Evolutionary conservation across 2,888 invertebrate genomes (phyloP).

Genomic region (Drosophila barbarae): DNA sequence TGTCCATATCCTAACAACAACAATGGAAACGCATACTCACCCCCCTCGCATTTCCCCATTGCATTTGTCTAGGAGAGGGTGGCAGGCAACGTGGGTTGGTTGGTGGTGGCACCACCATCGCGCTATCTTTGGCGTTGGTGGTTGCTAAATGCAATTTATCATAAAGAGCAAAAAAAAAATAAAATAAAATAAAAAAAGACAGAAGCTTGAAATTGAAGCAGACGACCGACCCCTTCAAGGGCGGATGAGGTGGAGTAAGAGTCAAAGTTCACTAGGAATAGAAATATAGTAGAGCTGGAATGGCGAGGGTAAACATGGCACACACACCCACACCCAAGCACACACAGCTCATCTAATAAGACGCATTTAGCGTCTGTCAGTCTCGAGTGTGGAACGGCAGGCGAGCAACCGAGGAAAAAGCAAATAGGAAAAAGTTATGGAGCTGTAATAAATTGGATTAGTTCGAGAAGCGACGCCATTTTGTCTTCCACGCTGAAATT

Average conservation of each 20-base stretch:
- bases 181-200: constrained; percentile 39
- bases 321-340: constrained; percentile 50
- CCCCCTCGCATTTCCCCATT: constrained; percentile 12
- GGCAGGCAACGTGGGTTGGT: constrained; percentile 45
- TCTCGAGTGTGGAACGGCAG: constrained; percentile 40
- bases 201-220: constrained; percentile 68
- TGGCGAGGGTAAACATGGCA: constrained; percentile 68
- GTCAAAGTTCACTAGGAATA: constrained; percentile 62
- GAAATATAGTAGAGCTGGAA: constrained; percentile 3
- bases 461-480: constrained; percentile 78
- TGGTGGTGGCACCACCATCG: constrained; percentile 28
- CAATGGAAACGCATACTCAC: constrained; percentile 60
- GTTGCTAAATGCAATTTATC: constrained; percentile 75
- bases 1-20: constrained; percentile 51
- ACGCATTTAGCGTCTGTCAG: constrained; percentile 70
- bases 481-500: constrained; percentile 47
- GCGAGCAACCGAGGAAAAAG: constrained; percentile 42
- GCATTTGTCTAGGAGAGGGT: constrained; percentile 49
- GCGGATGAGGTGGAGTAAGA: constrained; percentile 34
- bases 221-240: constrained; percentile 34
- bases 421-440: constrained; percentile 77
- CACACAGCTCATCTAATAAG: constrained; percentile 63
- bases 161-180: constrained; percentile 55
- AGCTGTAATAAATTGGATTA: constrained; percentile 79
- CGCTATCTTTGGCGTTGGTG: constrained; percentile 57